Percentiles rank a stretch among this genome's conserved stretches.
Evolutionary conservation across 1,140 invertebrate genomes (phyloP).

Genomic region (Apis dorsata): DNA sequence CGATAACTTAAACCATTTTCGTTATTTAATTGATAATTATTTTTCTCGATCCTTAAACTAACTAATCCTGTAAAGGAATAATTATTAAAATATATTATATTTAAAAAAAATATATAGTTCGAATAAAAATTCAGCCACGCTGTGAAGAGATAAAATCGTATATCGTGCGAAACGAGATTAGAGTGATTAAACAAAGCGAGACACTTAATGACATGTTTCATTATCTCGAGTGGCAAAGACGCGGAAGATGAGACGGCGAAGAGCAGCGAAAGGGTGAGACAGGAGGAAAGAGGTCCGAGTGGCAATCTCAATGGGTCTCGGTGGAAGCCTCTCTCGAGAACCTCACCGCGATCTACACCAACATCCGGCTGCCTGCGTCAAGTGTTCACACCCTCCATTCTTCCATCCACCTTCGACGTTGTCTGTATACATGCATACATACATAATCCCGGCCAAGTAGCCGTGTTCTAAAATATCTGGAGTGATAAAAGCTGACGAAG

Average conservation of each 20-base stretch:
- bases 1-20: no score
- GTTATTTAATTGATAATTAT: no score
- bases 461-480: constrained; percentile 13
- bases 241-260: constrained; percentile 3
- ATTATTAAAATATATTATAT: no score
- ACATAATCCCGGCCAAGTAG: constrained; percentile 38
- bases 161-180: background rate
- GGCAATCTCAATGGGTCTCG: constrained; percentile 57
- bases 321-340: constrained; percentile 56
- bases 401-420: constrained; percentile 48
- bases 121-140: no score
- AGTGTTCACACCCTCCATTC: constrained; percentile 60
- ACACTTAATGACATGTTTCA: constrained; percentile 32
- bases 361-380: constrained; percentile 62
- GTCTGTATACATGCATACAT: constrained; percentile 31
- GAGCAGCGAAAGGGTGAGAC: background rate
- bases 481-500: constrained; percentile 20
- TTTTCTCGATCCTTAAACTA: no score
- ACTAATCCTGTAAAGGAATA: no score
- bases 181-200: constrained; percentile 47
- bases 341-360: constrained; percentile 63
- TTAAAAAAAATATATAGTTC: no score
- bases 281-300: constrained; percentile 43
- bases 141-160: background rate
- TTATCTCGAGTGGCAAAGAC: constrained; percentile 38